These are phyloP conservation scores for Melipona bicolor DNA, from an alignment of 2,888 invertebrate genomes.

Conservation along the genomic window DNA sequence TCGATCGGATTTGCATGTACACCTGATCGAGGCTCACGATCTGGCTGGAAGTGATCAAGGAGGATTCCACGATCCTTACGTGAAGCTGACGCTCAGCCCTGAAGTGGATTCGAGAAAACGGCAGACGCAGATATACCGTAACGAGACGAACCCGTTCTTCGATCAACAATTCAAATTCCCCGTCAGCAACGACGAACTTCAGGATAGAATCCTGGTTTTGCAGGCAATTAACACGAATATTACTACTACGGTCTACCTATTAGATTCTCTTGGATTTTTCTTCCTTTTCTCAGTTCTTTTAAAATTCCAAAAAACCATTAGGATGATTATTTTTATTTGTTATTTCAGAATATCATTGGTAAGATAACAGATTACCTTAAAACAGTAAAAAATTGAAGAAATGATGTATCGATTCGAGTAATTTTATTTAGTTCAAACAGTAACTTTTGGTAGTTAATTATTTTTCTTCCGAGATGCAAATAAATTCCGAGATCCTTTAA, in stretches of 20 bases:
- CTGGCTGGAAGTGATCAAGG: constrained; percentile 93
- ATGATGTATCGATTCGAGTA: not conserved
- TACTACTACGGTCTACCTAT: not conserved
- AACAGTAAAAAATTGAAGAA: not conserved
- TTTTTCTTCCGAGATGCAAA: not conserved
- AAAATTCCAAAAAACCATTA: not conserved
- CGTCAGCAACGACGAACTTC: constrained; percentile 94
- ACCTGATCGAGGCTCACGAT: constrained; percentile 95
- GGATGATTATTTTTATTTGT: not conserved
- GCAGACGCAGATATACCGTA: constrained; percentile 93
- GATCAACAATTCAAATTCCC: constrained; percentile 97
- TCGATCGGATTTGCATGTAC: constrained; percentile 95
- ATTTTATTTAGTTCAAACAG: not conserved
- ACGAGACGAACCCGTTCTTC: constrained; percentile 94
- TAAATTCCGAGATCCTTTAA: not conserved
- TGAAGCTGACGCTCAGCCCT: constrained; percentile 91
- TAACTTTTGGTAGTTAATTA: not conserved
- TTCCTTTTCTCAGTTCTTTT: not conserved
- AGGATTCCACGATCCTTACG: constrained; percentile 96
- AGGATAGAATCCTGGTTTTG: constrained; percentile 91
- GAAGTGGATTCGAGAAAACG: constrained; percentile 94
- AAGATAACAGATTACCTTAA: not conserved
- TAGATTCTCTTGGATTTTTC: not conserved
- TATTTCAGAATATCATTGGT: not conserved
- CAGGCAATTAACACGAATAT: constrained; percentile 85